Conservation (phyloP, 2,888 invertebrate species). For the Tinea semifulvella region DNA sequence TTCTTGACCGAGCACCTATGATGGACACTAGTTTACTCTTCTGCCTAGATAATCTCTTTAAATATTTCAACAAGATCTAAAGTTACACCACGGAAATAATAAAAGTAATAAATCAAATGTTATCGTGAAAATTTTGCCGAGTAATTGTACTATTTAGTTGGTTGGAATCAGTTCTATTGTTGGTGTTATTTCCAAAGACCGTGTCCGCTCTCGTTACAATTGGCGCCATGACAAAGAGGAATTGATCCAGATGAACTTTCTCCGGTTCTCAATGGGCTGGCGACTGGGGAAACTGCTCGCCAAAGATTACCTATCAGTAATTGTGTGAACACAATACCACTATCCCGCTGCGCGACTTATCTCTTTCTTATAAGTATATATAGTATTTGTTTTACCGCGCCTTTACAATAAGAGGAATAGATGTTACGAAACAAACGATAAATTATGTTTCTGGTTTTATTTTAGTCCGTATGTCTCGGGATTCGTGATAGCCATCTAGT, state of each 20-base stretch:
- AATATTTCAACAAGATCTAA: too few relatives aligned
- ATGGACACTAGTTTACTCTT: too few relatives aligned
- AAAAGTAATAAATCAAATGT: neutral
- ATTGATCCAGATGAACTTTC: slow-evolving; percentile 14
- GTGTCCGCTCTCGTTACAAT: slow-evolving; percentile 9
- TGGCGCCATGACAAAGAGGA: slow-evolving; percentile 14
- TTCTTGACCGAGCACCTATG: too few relatives aligned
- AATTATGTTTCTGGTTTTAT: slow-evolving; percentile 13
- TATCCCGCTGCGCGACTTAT: slow-evolving; percentile 15
- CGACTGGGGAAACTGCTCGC: slow-evolving; percentile 14
- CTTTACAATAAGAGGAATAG: slow-evolving; percentile 14
- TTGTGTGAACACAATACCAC: slow-evolving; percentile 16
- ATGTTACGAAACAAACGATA: slow-evolving; percentile 11
- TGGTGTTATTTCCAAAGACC: neutral
- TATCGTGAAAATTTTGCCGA: neutral
- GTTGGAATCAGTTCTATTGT: neutral
- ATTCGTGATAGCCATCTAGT: slow-evolving; percentile 12
- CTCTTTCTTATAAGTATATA: slow-evolving; percentile 7
- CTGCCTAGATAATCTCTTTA: too few relatives aligned
- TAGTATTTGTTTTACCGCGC: slow-evolving; percentile 13
- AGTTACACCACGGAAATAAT: neutral
- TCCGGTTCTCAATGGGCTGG: slow-evolving; percentile 9
- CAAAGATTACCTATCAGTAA: slow-evolving; percentile 16
- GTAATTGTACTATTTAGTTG: neutral
- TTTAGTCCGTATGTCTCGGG: slow-evolving; percentile 10